Base-by-base conservation (phyloP, 1,140 invertebrate species). In the Macrobrachium nipponense region DNA sequence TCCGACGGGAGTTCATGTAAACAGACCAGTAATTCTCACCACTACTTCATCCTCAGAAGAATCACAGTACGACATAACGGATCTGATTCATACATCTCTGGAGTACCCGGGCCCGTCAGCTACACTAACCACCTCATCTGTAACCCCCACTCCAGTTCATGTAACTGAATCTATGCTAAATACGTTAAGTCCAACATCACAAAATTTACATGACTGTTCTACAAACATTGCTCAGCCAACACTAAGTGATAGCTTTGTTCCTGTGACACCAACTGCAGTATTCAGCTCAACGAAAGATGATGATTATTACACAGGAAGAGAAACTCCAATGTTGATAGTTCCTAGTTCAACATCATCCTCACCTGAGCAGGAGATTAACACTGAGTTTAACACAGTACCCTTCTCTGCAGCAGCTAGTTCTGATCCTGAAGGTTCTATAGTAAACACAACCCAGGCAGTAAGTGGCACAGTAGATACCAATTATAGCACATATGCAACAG, bases 51-150 rank as follows among this genome's bases (percentile, higher is more conserved):
- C 83, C 7, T 23, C 77, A 20, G 61, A 27, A 17, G 59, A 73
- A 6, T 27, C 64, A 18, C 18, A 23, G 7, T 86, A 86, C 10
- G 84, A 86, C 60, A 15, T 60, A 18, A 86, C 84, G 5, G 84
- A 86, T 61, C 70, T 86, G 1, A 78, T 86, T 12, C 77, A 70
- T 27, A 59, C 84, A 7, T 86, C 84, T 59, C 64, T 86, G 5
- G 84, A 86, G 36, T 86, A 86, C n/a, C 84, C 84, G 0, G 84
- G 84, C 7, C 84, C 84, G 12, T 86, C 84, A 44, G 77, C 77
- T 2, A 86, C 84, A 20, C 5, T 75, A 20, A 75, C 70, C 7
- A 27, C 12, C 1, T 15, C 80, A 43, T 75, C 59, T 12, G 59
- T 59, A 17, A 82, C 80, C 10, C 80, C 80, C 8, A 23, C 80